Conservation (phyloP, 2,888 invertebrate species). For the Chalcis sispes region DNA sequence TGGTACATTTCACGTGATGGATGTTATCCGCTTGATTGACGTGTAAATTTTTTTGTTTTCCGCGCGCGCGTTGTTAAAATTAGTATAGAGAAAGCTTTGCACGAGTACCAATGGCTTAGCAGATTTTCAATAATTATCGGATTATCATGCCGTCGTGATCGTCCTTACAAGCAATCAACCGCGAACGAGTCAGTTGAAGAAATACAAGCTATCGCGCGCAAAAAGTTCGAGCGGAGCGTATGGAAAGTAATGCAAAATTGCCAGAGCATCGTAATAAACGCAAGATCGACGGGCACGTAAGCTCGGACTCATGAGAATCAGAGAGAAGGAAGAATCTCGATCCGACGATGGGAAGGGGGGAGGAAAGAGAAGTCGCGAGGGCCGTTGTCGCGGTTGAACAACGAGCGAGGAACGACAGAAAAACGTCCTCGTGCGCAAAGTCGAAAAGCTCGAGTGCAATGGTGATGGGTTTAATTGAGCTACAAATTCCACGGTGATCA, state of each 20-base stretch:
- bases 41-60: no score
- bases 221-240: background rate
- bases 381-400: background rate
- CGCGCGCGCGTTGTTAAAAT: no score
- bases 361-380: no score
- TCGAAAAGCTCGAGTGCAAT: slow-evolving; percentile 59
- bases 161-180: background rate
- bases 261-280: slow-evolving; percentile 34
- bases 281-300: slow-evolving; percentile 18
- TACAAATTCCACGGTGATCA: slow-evolving; percentile 75
- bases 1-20: no score
- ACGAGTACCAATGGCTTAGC: no score
- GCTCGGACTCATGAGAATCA: slow-evolving; percentile 32
- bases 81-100: no score
- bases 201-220: no score
- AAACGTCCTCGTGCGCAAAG: slow-evolving; percentile 30
- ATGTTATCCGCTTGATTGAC: no score
- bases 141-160: no score
- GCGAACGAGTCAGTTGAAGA: no score
- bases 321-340: slow-evolving; percentile 40
- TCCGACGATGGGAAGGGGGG: slow-evolving; percentile 35
- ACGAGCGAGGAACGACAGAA: slow-evolving; percentile 10
- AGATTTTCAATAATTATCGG: no score
- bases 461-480: slow-evolving; percentile 73
- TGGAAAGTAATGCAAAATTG: background rate